Evolutionary conservation across 2,113 vertebrate genomes (phyloP).

Genomic region (Ranitomeya imitator): DNA sequence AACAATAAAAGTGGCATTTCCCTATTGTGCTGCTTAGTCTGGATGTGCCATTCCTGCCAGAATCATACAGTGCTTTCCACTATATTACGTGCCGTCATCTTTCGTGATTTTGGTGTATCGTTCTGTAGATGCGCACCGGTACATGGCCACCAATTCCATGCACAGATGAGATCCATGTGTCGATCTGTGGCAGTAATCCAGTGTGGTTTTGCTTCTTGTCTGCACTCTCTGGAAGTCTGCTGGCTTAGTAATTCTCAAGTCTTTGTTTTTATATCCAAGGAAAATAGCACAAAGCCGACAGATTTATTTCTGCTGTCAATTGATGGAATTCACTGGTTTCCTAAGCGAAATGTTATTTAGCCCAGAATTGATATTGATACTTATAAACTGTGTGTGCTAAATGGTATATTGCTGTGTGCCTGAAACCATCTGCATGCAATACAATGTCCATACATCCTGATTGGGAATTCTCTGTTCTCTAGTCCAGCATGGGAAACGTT

Average conservation of each 20-base stretch:
- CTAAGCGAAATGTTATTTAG: slow-evolving; percentile 1
- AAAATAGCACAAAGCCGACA: neutral
- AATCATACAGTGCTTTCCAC: neutral
- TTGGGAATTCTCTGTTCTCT: neutral
- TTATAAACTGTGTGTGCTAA: neutral
- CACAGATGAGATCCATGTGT: slow-evolving; percentile 8
- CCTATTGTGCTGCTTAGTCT: neutral
- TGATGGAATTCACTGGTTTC: slow-evolving; percentile 8
- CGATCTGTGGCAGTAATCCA: neutral
- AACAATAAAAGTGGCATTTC: too few species aligned
- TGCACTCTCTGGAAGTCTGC: neutral
- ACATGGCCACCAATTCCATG: neutral
- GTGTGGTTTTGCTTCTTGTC: neutral
- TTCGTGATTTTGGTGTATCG: neutral
- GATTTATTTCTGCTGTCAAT: slow-evolving; percentile 39
- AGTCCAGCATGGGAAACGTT: neutral
- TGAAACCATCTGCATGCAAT: neutral
- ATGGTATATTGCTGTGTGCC: neutral
- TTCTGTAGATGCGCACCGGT: neutral
- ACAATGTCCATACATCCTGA: neutral
- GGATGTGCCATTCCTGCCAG: neutral
- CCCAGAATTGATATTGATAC: neutral
- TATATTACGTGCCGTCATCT: neutral
- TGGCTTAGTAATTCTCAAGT: slow-evolving; percentile 6
- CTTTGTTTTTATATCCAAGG: neutral